These are phyloP conservation scores for Himalopsyche tibetana DNA, from an alignment of 2,888 invertebrate genomes.

Conservation along the genomic window DNA sequence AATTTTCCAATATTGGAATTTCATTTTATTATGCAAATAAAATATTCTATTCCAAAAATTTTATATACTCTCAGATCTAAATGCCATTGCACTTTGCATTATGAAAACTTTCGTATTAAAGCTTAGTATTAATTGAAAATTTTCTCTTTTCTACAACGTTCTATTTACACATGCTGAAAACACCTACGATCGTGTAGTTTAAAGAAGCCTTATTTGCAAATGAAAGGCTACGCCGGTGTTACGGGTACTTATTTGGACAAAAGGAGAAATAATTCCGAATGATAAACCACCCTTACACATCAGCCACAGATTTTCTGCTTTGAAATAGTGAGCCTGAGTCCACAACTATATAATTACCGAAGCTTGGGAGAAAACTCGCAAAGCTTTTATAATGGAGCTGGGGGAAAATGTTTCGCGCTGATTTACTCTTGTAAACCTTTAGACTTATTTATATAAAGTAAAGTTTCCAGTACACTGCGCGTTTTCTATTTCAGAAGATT, in stretches of 20 bases:
- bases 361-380: slow-evolving; percentile 42
- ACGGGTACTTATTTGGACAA: slow-evolving; percentile 49
- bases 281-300: slow-evolving; percentile 48
- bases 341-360: slow-evolving; percentile 50
- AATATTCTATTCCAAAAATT: no score
- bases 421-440: slow-evolving; percentile 30
- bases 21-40: no score
- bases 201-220: slow-evolving; percentile 52
- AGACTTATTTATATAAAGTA: slow-evolving; percentile 13
- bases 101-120: neutral
- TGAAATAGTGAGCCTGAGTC: slow-evolving; percentile 50
- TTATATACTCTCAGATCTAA: neutral
- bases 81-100: neutral
- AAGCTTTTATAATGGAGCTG: slow-evolving; percentile 15
- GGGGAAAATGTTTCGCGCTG: slow-evolving; percentile 16
- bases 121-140: neutral
- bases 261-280: slow-evolving; percentile 52
- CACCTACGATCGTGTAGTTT: slow-evolving; percentile 39
- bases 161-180: slow-evolving; percentile 23
- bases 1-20: no score
- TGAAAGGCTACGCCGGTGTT: slow-evolving; percentile 50
- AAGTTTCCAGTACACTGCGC: neutral
- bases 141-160: neutral
- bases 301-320: slow-evolving; percentile 46
- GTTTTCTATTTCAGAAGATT: neutral